These are phyloP conservation scores for Nematopogon swammerdamellus DNA, from an alignment of 2,888 invertebrate species.

Conservation along the genomic window DNA sequence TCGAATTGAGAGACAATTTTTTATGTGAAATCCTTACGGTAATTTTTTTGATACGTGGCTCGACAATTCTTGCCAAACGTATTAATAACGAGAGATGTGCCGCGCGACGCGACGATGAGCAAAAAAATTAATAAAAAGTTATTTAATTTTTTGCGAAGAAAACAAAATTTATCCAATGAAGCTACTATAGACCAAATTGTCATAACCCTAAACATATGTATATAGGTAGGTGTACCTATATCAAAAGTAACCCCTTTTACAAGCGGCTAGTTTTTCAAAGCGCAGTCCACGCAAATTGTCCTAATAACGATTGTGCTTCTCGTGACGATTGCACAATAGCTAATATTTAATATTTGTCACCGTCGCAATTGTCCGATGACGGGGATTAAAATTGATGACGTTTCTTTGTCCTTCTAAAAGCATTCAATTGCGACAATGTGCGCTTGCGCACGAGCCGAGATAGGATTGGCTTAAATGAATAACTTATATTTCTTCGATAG, in stretches of 20 bases:
- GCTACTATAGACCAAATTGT: too few species aligned
- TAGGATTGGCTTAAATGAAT: neutral
- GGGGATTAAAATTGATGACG: constrained; percentile 56
- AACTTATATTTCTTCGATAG: neutral
- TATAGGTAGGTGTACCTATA: too few species aligned
- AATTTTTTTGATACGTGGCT: too few species aligned
- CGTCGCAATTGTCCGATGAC: constrained; percentile 43
- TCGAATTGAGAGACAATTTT: too few species aligned
- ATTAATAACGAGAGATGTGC: too few species aligned
- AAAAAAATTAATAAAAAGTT: too few species aligned
- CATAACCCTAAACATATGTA: too few species aligned
- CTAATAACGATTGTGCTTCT: neutral
- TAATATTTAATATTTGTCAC: constrained; percentile 34
- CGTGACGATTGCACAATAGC: neutral
- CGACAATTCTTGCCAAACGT: too few species aligned
- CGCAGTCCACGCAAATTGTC: neutral
- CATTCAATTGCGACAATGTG: neutral
- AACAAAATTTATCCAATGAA: too few species aligned
- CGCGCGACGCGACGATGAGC: too few species aligned
- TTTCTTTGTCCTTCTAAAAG: constrained; percentile 29
- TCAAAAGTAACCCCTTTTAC: constrained; percentile 44
- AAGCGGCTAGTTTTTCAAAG: constrained; percentile 32
- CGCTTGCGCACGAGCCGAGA: neutral
- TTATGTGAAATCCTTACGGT: too few species aligned
- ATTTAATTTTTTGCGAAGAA: too few species aligned